A percentile compares a stretch with the other conserved stretches of the same genome.
Conservation (phyloP, 2,797 vertebrate genomes). For the Amblyopsis hoosieri region DNA sequence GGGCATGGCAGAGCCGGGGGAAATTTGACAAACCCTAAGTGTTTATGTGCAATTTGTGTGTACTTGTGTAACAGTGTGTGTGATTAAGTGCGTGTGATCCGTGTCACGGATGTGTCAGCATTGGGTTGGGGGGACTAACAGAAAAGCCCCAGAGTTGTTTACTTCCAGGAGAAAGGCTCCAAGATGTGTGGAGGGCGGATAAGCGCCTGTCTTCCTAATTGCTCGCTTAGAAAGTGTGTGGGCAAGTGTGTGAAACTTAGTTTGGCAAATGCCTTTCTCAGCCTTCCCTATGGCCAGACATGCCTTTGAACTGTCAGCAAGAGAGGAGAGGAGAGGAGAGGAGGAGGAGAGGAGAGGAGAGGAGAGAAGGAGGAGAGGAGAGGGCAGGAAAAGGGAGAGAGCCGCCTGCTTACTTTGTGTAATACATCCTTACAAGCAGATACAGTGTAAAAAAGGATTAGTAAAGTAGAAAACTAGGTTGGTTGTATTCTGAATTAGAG, state of each 20-base stretch:
- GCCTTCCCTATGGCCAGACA: conserved; percentile 41
- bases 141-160: conserved; percentile 54
- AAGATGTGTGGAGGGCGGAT: conserved; percentile 54
- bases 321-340: conserved; percentile 5
- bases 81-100: too few relatives aligned
- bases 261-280: conserved; percentile 41
- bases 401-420: conserved; percentile 11
- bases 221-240: conserved; percentile 42
- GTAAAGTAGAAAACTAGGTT: conserved; percentile 75
- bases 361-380: not conserved
- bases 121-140: conserved; percentile 1
- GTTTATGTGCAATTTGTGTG: conserved; percentile 11
- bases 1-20: too few relatives aligned
- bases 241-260: conserved; percentile 38
- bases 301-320: conserved; percentile 44
- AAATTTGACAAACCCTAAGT: conserved; percentile 1
- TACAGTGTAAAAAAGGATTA: conserved; percentile 67
- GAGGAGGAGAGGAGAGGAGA: not conserved
- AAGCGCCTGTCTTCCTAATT: conserved; percentile 56
- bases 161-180: conserved; percentile 35
- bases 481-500: conserved; percentile 78
- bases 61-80: not conserved
- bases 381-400: conserved; percentile 15
- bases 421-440: conserved; percentile 55
- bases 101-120: not conserved